These are phyloP conservation scores for Corythaixoides concolor DNA, from an alignment of 2,113 vertebrate genomes.

Conservation along the genomic window DNA sequence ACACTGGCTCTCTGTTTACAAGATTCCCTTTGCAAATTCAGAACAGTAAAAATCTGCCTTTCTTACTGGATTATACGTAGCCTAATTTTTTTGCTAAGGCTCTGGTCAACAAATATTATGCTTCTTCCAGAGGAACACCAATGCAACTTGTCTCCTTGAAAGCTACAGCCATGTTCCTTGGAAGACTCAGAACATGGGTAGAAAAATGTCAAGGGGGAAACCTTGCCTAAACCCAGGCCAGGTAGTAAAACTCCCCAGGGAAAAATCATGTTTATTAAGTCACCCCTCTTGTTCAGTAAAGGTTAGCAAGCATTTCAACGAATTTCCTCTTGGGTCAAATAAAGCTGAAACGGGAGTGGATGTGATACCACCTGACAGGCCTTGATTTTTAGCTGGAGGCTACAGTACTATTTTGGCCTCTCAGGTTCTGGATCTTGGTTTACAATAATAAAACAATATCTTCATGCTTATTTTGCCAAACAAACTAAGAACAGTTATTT, in stretches of 20 bases:
- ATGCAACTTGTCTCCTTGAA: not conserved
- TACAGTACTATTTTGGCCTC: not conserved
- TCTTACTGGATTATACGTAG: not conserved
- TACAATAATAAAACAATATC: not conserved
- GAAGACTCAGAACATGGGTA: constrained; percentile 28
- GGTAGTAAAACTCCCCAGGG: constrained; percentile 16
- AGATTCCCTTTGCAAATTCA: constrained; percentile 27
- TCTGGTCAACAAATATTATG: not conserved
- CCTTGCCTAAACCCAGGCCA: not conserved
- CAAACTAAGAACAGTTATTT: not conserved
- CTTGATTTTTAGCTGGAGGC: constrained; percentile 23
- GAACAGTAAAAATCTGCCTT: constrained; percentile 47
- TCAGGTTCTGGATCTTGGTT: not conserved
- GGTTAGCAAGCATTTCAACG: constrained; percentile 30
- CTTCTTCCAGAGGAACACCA: constrained; percentile 38
- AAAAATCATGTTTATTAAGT: constrained; percentile 28
- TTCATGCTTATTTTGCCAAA: not conserved
- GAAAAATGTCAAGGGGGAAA: constrained; percentile 60
- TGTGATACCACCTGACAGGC: constrained; percentile 40
- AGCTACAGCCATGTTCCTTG: constrained; percentile 25
- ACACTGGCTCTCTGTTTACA: not conserved
- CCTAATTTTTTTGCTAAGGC: constrained; percentile 29
- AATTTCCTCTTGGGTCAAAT: constrained; percentile 39
- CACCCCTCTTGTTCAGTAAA: constrained; percentile 26
- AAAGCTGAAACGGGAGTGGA: not conserved